Percentiles rank a stretch among this genome's conserved stretches.
phyloP scores from a whole-genome alignment of 1,140 invertebrate species.

The Grapholita molesta region DNA sequence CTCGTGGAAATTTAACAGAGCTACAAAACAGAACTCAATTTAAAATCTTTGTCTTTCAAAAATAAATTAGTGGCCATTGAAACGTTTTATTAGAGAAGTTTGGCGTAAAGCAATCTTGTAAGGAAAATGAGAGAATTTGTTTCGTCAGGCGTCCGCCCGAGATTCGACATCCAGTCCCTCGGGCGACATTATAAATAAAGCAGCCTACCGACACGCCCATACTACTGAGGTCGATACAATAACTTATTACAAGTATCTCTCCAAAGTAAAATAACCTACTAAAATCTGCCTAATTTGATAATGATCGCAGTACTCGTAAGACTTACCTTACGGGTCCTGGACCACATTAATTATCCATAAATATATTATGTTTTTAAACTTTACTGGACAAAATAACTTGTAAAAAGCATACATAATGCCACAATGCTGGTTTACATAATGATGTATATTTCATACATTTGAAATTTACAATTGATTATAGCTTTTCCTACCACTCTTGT shows the following conservation, averaged over 20 bases:
- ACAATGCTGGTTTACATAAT: no score
- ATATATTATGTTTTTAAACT: no score
- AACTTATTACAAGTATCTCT: neutral
- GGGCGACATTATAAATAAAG: slow-evolving; percentile 17
- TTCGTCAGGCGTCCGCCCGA: slow-evolving; percentile 23
- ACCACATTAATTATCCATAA: no score
- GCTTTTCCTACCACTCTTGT: no score
- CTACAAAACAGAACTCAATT: neutral
- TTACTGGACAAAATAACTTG: no score
- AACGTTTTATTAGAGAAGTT: slow-evolving; percentile 15
- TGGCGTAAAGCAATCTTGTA: slow-evolving; percentile 17
- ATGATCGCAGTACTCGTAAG: no score
- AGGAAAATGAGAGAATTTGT: slow-evolving; percentile 19
- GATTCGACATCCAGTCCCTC: slow-evolving; percentile 24
- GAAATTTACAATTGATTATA: no score
- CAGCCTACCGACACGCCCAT: slow-evolving; percentile 10
- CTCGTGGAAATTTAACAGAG: neutral
- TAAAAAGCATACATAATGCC: no score
- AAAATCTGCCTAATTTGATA: no score
- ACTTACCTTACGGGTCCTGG: no score
- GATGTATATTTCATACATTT: no score
- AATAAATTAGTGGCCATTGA: slow-evolving; percentile 15
- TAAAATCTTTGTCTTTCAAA: slow-evolving; percentile 15
- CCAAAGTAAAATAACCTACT: no score
- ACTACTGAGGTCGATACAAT: neutral